Evolutionary conservation across 2,113 vertebrate species (phyloP), one percentile per base, ranked within the genome.

Genomic region (Rhizomys pruinosus): DNA sequence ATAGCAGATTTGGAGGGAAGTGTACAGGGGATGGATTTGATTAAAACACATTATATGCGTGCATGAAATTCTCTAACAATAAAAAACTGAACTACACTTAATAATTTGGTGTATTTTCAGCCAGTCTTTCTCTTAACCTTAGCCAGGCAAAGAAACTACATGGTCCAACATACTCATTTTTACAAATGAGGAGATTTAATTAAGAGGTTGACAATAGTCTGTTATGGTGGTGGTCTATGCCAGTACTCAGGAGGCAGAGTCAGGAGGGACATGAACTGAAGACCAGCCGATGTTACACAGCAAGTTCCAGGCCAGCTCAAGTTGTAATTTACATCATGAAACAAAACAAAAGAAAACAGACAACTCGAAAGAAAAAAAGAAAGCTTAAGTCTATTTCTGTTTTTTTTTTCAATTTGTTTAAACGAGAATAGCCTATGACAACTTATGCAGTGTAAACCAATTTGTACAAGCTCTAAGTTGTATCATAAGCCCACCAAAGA

Each of bases 401-500:
- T 59, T 81, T n/a, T 91, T 93, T 23, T 82, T 93, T 93, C 34
- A 81, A 89, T 63, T 39, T 73, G 7, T 73, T 91, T 84, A 68
- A 93, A 69, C 15, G 89, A 78, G 71, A 94, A 78, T 0, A 78
- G 34, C 86, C 66, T 88, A 76, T 92, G 68, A 82, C 25, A 90
- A n/a, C 34, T 84, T 79, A n/a, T 79, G n/a, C 52, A 57, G 61
- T 96, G 7, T 57, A 84, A 39, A 69, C 79, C 11, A 84, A 11
- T 92, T 84, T 81, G 17, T 59, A 81, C 77, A 85, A 96, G 85
- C 23, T 42, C 25, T 27, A 52, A 47, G 39, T 91, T 91, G 52
- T 39, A 68, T 66, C 68, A 78, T 25, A 86, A 32, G 34, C 55
- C 15, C 20, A 66, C n/a, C 52, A 85, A 85, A 71, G 44, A 47